phyloP scores from a whole-genome alignment of 1,140 invertebrate species.

The Drosophila elegans region DNA sequence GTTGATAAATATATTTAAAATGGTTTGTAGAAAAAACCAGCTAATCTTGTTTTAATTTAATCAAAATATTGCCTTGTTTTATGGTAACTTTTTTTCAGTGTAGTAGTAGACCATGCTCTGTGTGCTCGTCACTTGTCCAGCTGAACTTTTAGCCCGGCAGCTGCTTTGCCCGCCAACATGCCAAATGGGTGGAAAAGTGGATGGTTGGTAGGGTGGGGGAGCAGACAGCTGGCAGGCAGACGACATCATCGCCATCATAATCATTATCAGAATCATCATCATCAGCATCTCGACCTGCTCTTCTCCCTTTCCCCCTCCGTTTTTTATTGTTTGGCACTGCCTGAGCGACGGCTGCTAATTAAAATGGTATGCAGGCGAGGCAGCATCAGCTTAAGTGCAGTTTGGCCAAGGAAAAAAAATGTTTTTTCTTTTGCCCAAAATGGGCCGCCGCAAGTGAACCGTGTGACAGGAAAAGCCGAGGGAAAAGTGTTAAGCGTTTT shows the following conservation, averaged over 20 bases:
- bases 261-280: neutral
- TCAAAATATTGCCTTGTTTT: neutral
- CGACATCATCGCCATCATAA: slow-evolving; percentile 21
- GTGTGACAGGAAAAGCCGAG: slow-evolving; percentile 10
- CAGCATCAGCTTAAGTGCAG: slow-evolving; percentile 54
- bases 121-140: slow-evolving; percentile 42
- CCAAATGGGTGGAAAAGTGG: slow-evolving; percentile 6
- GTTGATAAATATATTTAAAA: too few relatives aligned
- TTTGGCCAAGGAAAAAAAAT: slow-evolving; percentile 41
- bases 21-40: too few relatives aligned
- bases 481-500: slow-evolving; percentile 16
- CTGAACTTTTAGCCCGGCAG: slow-evolving; percentile 52
- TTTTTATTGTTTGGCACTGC: neutral
- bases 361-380: slow-evolving; percentile 65
- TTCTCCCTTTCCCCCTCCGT: neutral
- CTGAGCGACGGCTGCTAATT: slow-evolving; percentile 67
- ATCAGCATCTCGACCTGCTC: neutral
- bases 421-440: slow-evolving; percentile 31
- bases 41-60: neutral
- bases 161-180: slow-evolving; percentile 40
- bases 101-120: neutral
- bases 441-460: slow-evolving; percentile 30
- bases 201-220: neutral
- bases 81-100: neutral
- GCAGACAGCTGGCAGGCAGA: slow-evolving; percentile 34